phyloP scores from a whole-genome alignment of 1,140 invertebrate genomes.

The Psilanteris sp. region DNA sequence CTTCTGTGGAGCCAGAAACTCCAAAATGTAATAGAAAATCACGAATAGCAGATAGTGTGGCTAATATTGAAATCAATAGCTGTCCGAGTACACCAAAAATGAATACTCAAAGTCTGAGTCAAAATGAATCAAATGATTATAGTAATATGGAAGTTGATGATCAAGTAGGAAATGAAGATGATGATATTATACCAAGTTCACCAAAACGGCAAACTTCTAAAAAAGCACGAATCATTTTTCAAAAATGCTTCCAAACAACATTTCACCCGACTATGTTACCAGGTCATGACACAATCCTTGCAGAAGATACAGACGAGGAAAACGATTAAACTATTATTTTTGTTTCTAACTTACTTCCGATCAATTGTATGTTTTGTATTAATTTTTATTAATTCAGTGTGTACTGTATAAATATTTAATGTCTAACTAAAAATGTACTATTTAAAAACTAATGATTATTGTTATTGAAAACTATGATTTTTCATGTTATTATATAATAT shows the following conservation, averaged over 20 bases:
- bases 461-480: too few relatives aligned
- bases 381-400: too few relatives aligned
- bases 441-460: too few relatives aligned
- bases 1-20: conserved; percentile 16
- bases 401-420: too few relatives aligned
- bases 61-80: conserved; percentile 25
- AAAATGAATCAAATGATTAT: conserved; percentile 6
- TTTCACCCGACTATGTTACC: conserved; percentile 80
- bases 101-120: not conserved
- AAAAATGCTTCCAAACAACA: conserved; percentile 85
- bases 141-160: conserved; percentile 23
- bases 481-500: too few relatives aligned
- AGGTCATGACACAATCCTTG: conserved; percentile 80
- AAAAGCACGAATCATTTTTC: conserved; percentile 80
- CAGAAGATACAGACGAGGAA: conserved; percentile 82
- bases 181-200: conserved; percentile 78
- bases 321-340: conserved; percentile 17
- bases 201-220: conserved; percentile 75
- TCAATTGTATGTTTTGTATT: too few relatives aligned
- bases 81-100: conserved; percentile 7
- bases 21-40: conserved; percentile 24
- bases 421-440: too few relatives aligned
- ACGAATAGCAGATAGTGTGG: not conserved
- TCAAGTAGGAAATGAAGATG: conserved; percentile 44
- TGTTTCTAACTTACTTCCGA: too few relatives aligned